Conservation (phyloP, 2,888 invertebrate genomes). For the Drosophila formosana region DNA sequence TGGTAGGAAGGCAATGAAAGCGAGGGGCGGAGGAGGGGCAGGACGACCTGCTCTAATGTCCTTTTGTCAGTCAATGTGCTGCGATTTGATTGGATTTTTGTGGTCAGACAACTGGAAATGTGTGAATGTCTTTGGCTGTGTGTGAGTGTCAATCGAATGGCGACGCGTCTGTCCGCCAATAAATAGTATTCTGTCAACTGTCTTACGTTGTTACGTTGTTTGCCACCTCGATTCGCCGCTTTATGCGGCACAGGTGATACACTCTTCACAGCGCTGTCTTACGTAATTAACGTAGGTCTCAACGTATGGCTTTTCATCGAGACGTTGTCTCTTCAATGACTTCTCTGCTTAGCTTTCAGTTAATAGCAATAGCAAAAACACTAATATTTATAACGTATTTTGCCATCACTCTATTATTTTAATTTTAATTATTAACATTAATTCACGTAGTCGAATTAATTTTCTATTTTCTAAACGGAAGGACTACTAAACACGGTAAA, state of each 20-base stretch:
- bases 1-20: not conserved
- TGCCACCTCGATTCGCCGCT: not conserved
- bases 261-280: not conserved
- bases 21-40: not conserved
- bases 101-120: constrained; percentile 52
- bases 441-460: too few relatives aligned
- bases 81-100: constrained; percentile 65
- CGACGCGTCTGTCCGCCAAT: constrained; percentile 27
- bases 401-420: too few relatives aligned
- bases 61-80: constrained; percentile 40
- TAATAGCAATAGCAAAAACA: too few relatives aligned
- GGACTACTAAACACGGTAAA: too few relatives aligned
- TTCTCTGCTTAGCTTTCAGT: too few relatives aligned
- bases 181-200: constrained; percentile 18
- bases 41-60: constrained; percentile 18
- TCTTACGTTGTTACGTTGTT: constrained; percentile 4
- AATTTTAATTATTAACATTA: too few relatives aligned
- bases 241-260: not conserved
- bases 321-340: too few relatives aligned
- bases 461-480: too few relatives aligned
- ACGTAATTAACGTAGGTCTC: not conserved
- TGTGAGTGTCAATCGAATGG: constrained; percentile 10
- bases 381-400: too few relatives aligned
- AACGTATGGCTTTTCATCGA: too few relatives aligned
- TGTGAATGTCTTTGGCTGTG: constrained; percentile 26